These are phyloP conservation scores for Orchesella cincta DNA, from an alignment of 1,140 invertebrate species.

Conservation along the genomic window DNA sequence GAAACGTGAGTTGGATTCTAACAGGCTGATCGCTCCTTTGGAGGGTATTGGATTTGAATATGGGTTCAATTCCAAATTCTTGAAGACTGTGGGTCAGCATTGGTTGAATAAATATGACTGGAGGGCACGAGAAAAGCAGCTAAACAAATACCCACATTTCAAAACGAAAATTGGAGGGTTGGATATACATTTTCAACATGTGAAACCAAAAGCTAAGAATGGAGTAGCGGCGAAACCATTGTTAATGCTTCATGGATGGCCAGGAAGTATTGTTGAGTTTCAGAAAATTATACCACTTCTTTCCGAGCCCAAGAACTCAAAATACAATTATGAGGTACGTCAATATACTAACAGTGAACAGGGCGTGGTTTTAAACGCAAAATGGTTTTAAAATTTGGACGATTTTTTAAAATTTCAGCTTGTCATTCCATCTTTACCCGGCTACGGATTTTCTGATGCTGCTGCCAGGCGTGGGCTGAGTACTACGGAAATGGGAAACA, in stretches of 20 bases:
- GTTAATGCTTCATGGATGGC: slow-evolving; percentile 64
- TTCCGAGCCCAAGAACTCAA: slow-evolving; percentile 61
- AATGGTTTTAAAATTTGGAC: slow-evolving; percentile 59
- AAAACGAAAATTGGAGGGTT: slow-evolving; percentile 61
- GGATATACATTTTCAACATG: slow-evolving; percentile 58
- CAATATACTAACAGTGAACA: slow-evolving; percentile 54
- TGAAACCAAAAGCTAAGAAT: slow-evolving; percentile 55
- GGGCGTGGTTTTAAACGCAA: slow-evolving; percentile 63
- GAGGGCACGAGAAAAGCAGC: slow-evolving; percentile 55
- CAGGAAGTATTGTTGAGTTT: slow-evolving; percentile 62
- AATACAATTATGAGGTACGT: slow-evolving; percentile 50
- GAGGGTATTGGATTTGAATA: slow-evolving; percentile 56
- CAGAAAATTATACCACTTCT: slow-evolving; percentile 62
- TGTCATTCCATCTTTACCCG: slow-evolving; percentile 61
- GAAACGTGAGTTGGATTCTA: slow-evolving; percentile 57
- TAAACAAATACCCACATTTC: slow-evolving; percentile 59
- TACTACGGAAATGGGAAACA: slow-evolving; percentile 57
- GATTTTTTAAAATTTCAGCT: slow-evolving; percentile 61
- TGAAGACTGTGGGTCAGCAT: slow-evolving; percentile 56
- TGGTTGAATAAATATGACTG: slow-evolving; percentile 61
- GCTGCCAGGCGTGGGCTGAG: slow-evolving; percentile 53
- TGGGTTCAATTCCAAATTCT: slow-evolving; percentile 56
- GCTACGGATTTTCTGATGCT: slow-evolving; percentile 61
- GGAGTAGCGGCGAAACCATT: slow-evolving; percentile 62
- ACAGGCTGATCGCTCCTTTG: slow-evolving; percentile 50